phyloP scores from a whole-genome alignment of 2,888 invertebrate genomes.

The Ernsta delagoae region DNA sequence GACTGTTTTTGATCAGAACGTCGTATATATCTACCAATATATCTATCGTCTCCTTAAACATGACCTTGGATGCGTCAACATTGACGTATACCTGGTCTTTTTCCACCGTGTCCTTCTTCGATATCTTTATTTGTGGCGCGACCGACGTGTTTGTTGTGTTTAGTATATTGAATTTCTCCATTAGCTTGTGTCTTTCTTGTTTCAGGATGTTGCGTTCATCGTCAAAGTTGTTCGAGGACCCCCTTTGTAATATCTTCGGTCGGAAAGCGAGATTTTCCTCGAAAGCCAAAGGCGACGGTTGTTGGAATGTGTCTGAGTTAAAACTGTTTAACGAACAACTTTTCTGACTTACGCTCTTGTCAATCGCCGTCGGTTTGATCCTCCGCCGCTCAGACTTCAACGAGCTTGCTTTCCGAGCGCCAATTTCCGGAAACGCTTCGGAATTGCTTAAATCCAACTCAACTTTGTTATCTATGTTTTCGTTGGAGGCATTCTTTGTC shows the following conservation, averaged over 20 bases:
- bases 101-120: conserved; percentile 58
- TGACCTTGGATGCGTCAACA: conserved; percentile 73
- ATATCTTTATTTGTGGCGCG: conserved; percentile 64
- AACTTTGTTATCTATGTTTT: conserved; percentile 58
- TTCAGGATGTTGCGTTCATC: conserved; percentile 73
- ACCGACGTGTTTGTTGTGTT: conserved; percentile 58
- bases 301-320: conserved; percentile 65
- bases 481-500: conserved; percentile 60
- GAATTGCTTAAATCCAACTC: conserved; percentile 72
- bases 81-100: conserved; percentile 59
- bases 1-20: conserved; percentile 83
- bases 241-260: conserved; percentile 63
- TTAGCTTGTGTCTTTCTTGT: conserved; percentile 73
- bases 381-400: conserved; percentile 66
- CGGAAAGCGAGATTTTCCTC: conserved; percentile 74
- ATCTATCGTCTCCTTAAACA: conserved; percentile 80
- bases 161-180: conserved; percentile 77
- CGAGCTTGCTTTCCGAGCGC: conserved; percentile 67
- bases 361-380: conserved; percentile 83
- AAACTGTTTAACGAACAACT: conserved; percentile 70
- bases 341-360: conserved; percentile 59
- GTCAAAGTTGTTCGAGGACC: conserved; percentile 63
- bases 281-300: conserved; percentile 57
- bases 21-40: conserved; percentile 84
- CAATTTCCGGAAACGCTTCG: conserved; percentile 75